Base-by-base conservation (phyloP, 2,113 vertebrate species). In the Coracopsis vasa region DNA sequence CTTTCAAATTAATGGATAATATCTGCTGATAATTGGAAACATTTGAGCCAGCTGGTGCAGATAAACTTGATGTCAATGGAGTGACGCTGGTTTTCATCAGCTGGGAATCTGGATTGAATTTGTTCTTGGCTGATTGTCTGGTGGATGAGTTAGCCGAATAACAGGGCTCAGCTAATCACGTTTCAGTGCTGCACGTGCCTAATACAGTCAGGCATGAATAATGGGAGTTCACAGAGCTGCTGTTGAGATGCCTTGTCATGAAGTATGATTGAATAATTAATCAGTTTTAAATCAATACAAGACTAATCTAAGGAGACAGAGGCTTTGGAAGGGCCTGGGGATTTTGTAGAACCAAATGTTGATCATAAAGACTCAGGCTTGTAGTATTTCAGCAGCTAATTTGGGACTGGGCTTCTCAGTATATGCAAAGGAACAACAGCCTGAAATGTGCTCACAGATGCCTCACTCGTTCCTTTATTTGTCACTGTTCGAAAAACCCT, bases 11-110 rank as follows among this genome's bases (percentile, higher is more conserved):
- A 88, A 75, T 2, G 31, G 62, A 11, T 69, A 72, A 8, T 93
- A 92, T 91, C 58, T 92, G 73, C 65, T 89, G 80, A 82, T 92
- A 91, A 95, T 29, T 94, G 73, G 80, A 94, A 97, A 89, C 91
- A 50, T 85, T 88, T 87, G 75, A 71, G 73, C 70, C 72, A 67
- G 69, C 86, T 95, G 94, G 56, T 95, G 85, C 64, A 75, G 90
- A 80, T 65, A 84, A 70, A 89, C 61, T 62, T 84, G 56, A 82
- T 96, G 62, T 94, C 77, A 82, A 25, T 77, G 73, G 39, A 61
- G 39, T 53, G 75, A 93, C 28, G 47, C 77, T 87, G 88, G 37
- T 95, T 95, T 96, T 92, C 91, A 70, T 95, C 94, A 82, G 37
- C 80, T 85, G 80, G 58, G 70, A 91, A 54, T 94, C 88, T 95